These are phyloP conservation scores for Carettochelys insculpta DNA, from an alignment of 2,113 vertebrate genomes.

Conservation along the genomic window DNA sequence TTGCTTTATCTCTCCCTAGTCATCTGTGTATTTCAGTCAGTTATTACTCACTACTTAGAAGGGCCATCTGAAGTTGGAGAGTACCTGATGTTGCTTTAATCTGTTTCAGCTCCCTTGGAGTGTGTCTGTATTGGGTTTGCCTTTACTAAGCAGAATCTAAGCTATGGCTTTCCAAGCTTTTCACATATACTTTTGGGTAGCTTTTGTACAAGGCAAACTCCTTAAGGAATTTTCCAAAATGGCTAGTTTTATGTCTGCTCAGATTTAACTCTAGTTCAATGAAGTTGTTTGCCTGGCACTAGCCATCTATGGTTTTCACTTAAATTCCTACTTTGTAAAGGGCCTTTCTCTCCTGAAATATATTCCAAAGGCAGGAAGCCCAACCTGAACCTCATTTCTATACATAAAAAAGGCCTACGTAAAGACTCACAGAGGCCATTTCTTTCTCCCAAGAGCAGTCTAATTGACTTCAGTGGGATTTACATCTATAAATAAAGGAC, in stretches of 20 bases:
- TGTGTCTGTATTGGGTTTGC: not conserved
- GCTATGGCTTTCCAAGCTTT: not conserved
- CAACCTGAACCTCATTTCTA: slow-evolving; percentile 53
- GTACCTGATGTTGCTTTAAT: not conserved
- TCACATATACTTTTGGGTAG: rapidly evolving
- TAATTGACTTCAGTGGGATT: slow-evolving; percentile 43
- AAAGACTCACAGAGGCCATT: slow-evolving; percentile 11
- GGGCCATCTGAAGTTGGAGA: not conserved
- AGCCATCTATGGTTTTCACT: not conserved
- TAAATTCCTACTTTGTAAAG: slow-evolving; percentile 29
- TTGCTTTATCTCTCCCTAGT: not conserved
- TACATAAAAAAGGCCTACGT: slow-evolving; percentile 40
- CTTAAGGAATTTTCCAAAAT: not conserved
- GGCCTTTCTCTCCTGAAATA: slow-evolving; percentile 30
- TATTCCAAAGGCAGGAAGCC: slow-evolving; percentile 36
- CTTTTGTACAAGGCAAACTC: not conserved
- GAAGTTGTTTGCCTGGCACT: not conserved
- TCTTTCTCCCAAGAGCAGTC: slow-evolving; percentile 36
- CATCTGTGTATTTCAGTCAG: not conserved
- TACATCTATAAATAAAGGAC: slow-evolving; percentile 9
- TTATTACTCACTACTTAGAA: not conserved
- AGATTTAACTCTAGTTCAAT: not conserved
- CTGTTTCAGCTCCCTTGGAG: not conserved
- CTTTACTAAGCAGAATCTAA: not conserved
- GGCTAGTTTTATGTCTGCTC: not conserved